A percentile compares a stretch with the other conserved stretches of the same genome.
These are phyloP conservation scores for Erannis defoliaria DNA, from an alignment of 2,888 invertebrate species.

Conservation along the genomic window DNA sequence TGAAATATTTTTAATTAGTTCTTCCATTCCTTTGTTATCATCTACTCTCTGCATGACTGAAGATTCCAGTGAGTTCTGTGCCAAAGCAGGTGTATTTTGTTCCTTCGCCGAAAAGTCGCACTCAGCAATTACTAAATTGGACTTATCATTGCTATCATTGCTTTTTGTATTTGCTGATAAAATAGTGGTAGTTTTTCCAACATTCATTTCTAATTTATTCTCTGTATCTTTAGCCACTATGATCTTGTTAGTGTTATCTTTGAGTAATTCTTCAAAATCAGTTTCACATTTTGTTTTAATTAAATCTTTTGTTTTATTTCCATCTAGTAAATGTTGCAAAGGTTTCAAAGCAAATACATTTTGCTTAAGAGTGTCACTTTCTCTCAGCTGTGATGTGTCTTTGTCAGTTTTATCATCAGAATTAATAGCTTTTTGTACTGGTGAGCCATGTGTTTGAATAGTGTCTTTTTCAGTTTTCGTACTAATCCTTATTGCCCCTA, in stretches of 20 bases:
- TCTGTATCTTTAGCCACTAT: constrained; percentile 77
- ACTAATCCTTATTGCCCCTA: constrained; percentile 61
- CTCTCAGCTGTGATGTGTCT: constrained; percentile 12
- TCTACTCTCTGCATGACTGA: constrained; percentile 6
- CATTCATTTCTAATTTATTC: constrained; percentile 76
- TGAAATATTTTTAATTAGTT: constrained; percentile 1
- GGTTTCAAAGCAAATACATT: constrained; percentile 49
- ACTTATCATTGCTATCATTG: constrained; percentile 54
- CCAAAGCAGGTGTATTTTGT: constrained; percentile 4
- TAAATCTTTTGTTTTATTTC: constrained; percentile 63
- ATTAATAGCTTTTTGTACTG: constrained; percentile 43
- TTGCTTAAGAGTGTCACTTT: constrained; percentile 51
- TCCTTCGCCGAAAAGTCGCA: constrained; percentile 44
- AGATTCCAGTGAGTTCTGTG: constrained; percentile 1
- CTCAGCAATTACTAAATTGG: constrained; percentile 39
- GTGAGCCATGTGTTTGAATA: constrained; percentile 21
- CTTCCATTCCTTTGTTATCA: constrained; percentile 13
- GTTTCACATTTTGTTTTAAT: constrained; percentile 79
- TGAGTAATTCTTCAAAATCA: constrained; percentile 82
- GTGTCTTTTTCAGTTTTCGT: constrained; percentile 62
- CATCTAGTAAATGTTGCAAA: constrained; percentile 36
- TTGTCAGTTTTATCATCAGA: constrained; percentile 45
- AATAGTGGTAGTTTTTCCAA: constrained; percentile 71
- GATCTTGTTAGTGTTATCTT: constrained; percentile 82
- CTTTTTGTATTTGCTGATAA: constrained; percentile 52